These are phyloP conservation scores for Dinomys branickii DNA, from an alignment of 2,113 vertebrate species.

Conservation along the genomic window DNA sequence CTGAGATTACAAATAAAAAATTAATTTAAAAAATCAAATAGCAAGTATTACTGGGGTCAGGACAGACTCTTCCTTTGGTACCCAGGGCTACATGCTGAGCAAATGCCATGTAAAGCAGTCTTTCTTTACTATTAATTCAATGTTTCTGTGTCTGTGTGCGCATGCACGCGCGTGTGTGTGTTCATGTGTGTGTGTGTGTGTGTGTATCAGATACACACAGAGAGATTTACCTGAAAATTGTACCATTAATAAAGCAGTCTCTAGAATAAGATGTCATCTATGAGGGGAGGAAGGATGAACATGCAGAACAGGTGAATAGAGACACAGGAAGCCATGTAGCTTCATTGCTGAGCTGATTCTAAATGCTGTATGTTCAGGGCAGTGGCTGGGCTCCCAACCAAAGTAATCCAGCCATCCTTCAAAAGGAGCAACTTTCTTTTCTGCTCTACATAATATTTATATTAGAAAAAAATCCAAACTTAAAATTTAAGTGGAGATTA, in stretches of 20 bases:
- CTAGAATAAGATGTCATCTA: conserved; percentile 1
- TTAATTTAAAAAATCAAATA: conserved; percentile 76
- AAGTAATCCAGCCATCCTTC: background rate
- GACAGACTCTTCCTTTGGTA: background rate
- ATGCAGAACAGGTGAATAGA: background rate
- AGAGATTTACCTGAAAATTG: background rate
- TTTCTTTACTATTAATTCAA: background rate
- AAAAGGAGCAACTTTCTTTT: conserved; percentile 32
- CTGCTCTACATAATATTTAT: background rate
- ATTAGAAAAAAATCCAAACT: background rate
- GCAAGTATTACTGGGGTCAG: conserved; percentile 34
- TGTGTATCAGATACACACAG: no score
- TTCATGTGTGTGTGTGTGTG: background rate
- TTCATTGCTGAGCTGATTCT: background rate
- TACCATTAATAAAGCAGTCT: background rate
- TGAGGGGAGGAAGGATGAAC: background rate
- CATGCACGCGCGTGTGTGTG: background rate
- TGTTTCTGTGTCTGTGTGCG: background rate
- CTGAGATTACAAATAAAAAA: conserved; percentile 75
- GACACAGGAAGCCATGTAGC: background rate
- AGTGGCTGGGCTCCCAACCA: background rate
- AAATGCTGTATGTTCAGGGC: background rate
- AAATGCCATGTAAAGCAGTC: background rate
- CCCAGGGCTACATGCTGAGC: background rate
- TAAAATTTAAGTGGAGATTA: conserved; percentile 14